Evolutionary conservation across 2,797 vertebrate species (phyloP), one percentile per base, ranked within the genome.

Genomic region (Ispidina lecontei): DNA sequence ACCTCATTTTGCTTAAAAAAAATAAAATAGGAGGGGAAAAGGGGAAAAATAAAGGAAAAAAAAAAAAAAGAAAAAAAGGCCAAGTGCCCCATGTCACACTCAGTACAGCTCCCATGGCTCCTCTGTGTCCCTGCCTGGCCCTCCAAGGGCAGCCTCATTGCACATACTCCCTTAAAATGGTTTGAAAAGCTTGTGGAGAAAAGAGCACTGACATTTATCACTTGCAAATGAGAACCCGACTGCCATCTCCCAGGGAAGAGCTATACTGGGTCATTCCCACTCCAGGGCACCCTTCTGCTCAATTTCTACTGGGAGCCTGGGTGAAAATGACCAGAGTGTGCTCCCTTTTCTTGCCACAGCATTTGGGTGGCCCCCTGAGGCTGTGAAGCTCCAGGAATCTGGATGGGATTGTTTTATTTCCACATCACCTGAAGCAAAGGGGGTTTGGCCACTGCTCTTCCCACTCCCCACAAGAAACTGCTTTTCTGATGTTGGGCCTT

Each of bases 201-300:
- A 87, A 86, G 87, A 94, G 90, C 84, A 79, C 63, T 96, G 95
- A 94, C 96, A 92, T 94, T 96, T 90, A 70, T 84, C 92, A 55
- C 90, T 90, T 91, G 93, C 65, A 89, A 92, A 90, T 80, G 81
- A 94, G 62, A 58, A 77, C 89, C 58, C 76, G 62, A 20, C n/a
- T 17, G 2, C 85, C 87, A 54, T 39, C 81, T 87, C 81, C 12
- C 2, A 44, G 55, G 67, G 85, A 74, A 87, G 78, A 79, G 63
- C 47, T 79, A 12, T 43, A 10, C 64, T 74, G 89, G 68, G 39
- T 52, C 83, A 59, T 60, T 29, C 84, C 79, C 55, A 28, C 76
- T 52, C 54, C 82, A 41, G 70, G 62, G 70, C 10, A 12, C 59
- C 79, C 84, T 65, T 72, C 55, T 89, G 58, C 88, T 89, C 55